phyloP scores from a whole-genome alignment of 53 echinoderm and acorn worm genomes.

The Holothuria leucospilota region DNA sequence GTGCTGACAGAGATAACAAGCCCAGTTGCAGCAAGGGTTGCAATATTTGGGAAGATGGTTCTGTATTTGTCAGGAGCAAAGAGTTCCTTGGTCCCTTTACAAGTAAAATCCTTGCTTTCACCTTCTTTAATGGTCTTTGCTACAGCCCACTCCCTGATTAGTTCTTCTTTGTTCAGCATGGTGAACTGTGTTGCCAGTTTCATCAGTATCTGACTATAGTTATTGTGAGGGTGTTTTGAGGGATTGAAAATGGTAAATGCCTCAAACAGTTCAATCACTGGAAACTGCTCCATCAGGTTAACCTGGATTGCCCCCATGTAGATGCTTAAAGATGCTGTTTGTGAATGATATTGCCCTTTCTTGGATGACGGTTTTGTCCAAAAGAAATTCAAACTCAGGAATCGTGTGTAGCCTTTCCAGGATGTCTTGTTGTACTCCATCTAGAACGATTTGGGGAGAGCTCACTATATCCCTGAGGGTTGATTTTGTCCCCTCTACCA shows the following conservation, averaged over 20 bases:
- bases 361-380: neutral
- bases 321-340: neutral
- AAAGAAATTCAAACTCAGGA: constrained; percentile 3
- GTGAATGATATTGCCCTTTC: constrained; percentile 4
- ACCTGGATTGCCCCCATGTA: constrained; percentile 14
- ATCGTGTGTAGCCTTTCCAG: neutral
- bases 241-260: neutral
- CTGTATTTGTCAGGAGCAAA: neutral
- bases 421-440: neutral
- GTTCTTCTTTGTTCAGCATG: neutral
- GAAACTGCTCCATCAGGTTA: constrained; percentile 1
- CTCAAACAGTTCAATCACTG: neutral
- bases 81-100: neutral
- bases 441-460: neutral
- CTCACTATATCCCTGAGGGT: neutral
- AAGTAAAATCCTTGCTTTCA: constrained; percentile 10
- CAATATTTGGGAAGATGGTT: neutral
- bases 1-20: constrained; percentile 20
- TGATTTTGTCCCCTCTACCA: too few relatives aligned
- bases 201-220: neutral
- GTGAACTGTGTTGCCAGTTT: constrained; percentile 16
- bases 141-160: neutral
- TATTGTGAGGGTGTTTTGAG: neutral
- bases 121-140: neutral
- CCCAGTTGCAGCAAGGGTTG: constrained; percentile 14